Evolutionary conservation across 2,888 invertebrate species (phyloP), one percentile per base, ranked within the genome.

Genomic region (Cacoxenus indagator): DNA sequence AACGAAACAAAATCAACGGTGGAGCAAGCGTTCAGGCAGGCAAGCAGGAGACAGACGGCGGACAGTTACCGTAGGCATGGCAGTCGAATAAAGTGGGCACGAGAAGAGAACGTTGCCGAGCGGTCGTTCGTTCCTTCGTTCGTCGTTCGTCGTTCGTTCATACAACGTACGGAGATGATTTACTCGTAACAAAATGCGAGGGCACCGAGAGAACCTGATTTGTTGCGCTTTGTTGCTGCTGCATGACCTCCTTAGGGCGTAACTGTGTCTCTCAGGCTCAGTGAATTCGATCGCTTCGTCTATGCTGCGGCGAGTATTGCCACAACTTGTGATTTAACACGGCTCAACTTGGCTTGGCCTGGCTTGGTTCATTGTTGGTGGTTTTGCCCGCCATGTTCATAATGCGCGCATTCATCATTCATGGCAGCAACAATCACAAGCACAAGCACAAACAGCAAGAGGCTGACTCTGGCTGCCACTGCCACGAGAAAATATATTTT

Each of bases 181-280:
- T 48, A 17, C 48, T n/a, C n/a, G n/a, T n/a, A n/a, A n/a, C 48
- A 48, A 48, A 48, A 48, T 48, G 43, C 59, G n/a, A 29, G n/a
- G 17, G 27, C 55, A 64, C 54, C 55, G 24, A 55, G 43, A 6
- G 51, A 64, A 64, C 17, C 26, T 54, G 45, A 67, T 24, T 55
- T 37, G 37, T 55, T 37, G 37, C 67, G 62, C 65, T 14, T 5
- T 31, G 51, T 8, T 29, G 59, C 54, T 26, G 65, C 61, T 51
- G 80, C 78, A 74, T 78, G 74, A 77, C 80, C 78, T 77, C 78
- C 77, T 77, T 77, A 79, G 75, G 81, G 80, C 77, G 81, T 78
- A 79, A 78, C 81, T 79, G 79, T 78, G 82, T 80, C 78, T 75
- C 22, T 22, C 51, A 48, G 19, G 27, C 57, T 11, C 54, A 59